Evolutionary conservation across 2,113 vertebrate genomes (phyloP).

Genomic region (Gadus macrocephalus): DNA sequence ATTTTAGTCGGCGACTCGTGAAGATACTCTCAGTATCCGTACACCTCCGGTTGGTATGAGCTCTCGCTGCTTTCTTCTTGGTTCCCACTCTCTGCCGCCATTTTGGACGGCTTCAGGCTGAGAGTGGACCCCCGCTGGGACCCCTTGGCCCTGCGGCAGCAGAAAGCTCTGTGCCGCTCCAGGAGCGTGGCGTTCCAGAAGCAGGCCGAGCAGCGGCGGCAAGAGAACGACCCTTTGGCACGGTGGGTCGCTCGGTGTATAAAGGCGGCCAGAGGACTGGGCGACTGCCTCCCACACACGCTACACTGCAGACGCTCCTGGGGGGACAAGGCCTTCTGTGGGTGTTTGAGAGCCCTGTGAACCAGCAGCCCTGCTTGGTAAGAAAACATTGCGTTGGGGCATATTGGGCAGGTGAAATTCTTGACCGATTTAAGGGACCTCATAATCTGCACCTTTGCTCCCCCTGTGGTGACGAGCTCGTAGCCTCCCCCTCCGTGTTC

Average conservation of each 20-base stretch:
- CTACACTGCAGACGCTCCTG: constrained; percentile 82
- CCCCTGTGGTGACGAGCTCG: constrained; percentile 70
- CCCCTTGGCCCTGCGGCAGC: constrained; percentile 65
- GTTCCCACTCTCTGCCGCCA: constrained; percentile 55
- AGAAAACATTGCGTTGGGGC: constrained; percentile 71
- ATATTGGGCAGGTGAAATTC: constrained; percentile 73
- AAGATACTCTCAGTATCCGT: constrained; percentile 64
- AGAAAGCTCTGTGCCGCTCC: constrained; percentile 71
- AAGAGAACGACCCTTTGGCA: constrained; percentile 73
- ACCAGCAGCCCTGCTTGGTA: constrained; percentile 72
- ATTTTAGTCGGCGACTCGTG: constrained; percentile 32
- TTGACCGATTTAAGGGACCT: constrained; percentile 73
- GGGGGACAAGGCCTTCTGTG: constrained; percentile 62
- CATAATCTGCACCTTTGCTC: constrained; percentile 67
- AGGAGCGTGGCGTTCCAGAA: constrained; percentile 77
- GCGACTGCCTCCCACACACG: constrained; percentile 88
- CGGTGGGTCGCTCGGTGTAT: constrained; percentile 78
- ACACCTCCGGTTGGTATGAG: constrained; percentile 63
- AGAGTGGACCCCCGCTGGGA: constrained; percentile 54
- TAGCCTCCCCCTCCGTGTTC: constrained; percentile 62
- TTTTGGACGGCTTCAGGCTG: constrained; percentile 63
- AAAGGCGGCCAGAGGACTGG: constrained; percentile 80
- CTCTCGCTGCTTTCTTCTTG: constrained; percentile 55
- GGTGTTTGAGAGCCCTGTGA: constrained; percentile 75
- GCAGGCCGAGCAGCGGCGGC: constrained; percentile 66